Conservation (phyloP, 2,888 invertebrate species). For the Eutolmus rufibarbis region DNA sequence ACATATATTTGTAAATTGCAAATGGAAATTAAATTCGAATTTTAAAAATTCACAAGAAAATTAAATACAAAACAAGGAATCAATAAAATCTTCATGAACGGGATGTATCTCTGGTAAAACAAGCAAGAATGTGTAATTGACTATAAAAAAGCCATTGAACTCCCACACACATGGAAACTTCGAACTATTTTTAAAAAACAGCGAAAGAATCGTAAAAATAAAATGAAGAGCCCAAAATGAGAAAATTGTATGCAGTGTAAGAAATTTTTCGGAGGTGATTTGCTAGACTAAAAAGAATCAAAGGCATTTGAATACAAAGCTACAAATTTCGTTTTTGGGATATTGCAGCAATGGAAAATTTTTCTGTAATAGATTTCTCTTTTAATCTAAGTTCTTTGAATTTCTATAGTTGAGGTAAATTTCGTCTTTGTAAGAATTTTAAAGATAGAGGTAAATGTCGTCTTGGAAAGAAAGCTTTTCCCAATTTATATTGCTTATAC, state of each 20-base stretch:
- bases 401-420: background rate
- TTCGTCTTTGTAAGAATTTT: background rate
- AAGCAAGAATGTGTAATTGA: background rate
- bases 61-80: background rate
- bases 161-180: slow-evolving; percentile 1
- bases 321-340: background rate
- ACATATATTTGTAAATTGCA: background rate
- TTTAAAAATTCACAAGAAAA: background rate
- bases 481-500: background rate
- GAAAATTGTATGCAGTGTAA: background rate
- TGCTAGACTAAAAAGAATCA: background rate
- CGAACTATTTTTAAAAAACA: slow-evolving; percentile 34
- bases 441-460: background rate
- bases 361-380: background rate
- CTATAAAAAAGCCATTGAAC: slow-evolving; percentile 22
- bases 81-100: background rate
- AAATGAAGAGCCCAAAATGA: background rate
- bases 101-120: background rate
- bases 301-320: background rate
- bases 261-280: background rate
- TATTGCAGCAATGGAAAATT: background rate
- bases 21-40: background rate
- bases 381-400: background rate
- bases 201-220: slow-evolving; percentile 10
- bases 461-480: background rate